These are phyloP conservation scores for Drosophila mimetica DNA, from an alignment of 2,888 invertebrate species.

Conservation along the genomic window DNA sequence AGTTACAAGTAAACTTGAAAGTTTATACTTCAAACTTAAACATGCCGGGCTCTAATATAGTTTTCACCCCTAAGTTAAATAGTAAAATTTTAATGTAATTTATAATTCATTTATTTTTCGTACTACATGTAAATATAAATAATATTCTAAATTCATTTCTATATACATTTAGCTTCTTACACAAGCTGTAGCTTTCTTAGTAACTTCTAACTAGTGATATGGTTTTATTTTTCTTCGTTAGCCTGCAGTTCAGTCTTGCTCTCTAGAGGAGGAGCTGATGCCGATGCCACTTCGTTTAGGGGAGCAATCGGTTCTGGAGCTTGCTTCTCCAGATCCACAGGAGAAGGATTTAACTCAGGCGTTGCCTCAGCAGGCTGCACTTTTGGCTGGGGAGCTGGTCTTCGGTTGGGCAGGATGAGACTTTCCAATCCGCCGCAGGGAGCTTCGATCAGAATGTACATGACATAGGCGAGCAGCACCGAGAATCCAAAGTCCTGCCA, in stretches of 20 bases:
- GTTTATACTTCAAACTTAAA: too few relatives aligned
- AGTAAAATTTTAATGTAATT: not conserved
- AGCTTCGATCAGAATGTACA: conserved; percentile 42
- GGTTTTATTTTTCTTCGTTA: not conserved
- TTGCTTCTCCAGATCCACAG: conserved; percentile 22
- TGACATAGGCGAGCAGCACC: conserved; percentile 38
- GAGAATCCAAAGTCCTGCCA: conserved; percentile 74
- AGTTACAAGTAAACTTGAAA: too few relatives aligned
- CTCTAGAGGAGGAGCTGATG: conserved; percentile 25
- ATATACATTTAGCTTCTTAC: not conserved
- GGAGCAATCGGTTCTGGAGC: not conserved
- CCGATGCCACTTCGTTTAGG: not conserved
- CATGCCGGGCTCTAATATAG: too few relatives aligned
- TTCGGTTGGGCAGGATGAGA: conserved; percentile 45
- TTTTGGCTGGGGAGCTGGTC: conserved; percentile 28
- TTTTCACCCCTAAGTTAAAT: too few relatives aligned
- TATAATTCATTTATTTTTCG: not conserved
- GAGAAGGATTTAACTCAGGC: not conserved
- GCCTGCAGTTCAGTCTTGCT: not conserved
- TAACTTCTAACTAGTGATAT: not conserved
- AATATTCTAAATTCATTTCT: conserved; percentile 5
- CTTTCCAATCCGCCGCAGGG: conserved; percentile 41
- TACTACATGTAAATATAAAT: conserved; percentile 6
- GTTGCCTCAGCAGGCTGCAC: not conserved
- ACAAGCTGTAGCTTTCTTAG: not conserved